A percentile compares a stretch with the other conserved stretches of the same genome.
These are phyloP conservation scores for Cheilosia soror DNA, from an alignment of 2,888 invertebrate genomes.

Conservation along the genomic window DNA sequence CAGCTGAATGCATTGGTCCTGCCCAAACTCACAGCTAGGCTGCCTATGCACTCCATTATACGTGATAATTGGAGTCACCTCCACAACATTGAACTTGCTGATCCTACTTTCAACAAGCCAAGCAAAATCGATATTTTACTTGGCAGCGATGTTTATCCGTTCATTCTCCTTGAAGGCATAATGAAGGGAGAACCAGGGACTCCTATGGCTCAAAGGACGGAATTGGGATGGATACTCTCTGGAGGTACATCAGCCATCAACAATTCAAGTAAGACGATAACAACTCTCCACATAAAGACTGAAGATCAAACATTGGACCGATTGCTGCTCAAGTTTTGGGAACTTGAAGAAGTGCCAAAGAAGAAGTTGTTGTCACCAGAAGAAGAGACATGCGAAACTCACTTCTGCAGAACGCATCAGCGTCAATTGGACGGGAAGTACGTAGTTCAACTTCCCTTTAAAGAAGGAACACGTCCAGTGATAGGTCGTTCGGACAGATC, in stretches of 20 bases:
- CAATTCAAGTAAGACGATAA: neutral
- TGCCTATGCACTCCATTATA: neutral
- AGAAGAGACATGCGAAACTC: constrained; percentile 5
- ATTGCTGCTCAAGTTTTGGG: constrained; percentile 10
- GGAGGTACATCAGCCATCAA: neutral
- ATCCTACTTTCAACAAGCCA: neutral
- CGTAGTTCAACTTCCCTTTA: constrained; percentile 19
- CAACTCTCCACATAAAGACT: constrained; percentile 1
- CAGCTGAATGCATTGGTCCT: neutral
- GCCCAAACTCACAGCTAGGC: constrained; percentile 1
- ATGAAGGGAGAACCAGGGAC: constrained; percentile 9
- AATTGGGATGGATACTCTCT: neutral
- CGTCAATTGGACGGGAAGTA: neutral
- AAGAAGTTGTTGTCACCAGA: neutral
- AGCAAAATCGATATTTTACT: constrained; percentile 22
- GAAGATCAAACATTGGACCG: neutral
- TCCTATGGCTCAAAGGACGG: constrained; percentile 7
- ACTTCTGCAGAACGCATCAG: constrained; percentile 21
- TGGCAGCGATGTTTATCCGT: constrained; percentile 20
- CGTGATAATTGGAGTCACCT: neutral
- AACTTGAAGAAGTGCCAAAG: constrained; percentile 19
- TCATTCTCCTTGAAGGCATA: constrained; percentile 16
- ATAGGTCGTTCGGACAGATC: constrained; percentile 14
- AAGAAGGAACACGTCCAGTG: constrained; percentile 12
- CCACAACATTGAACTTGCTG: neutral